Evolutionary conservation across 2,888 invertebrate genomes (phyloP).

Genomic region (Saturnia japonica): DNA sequence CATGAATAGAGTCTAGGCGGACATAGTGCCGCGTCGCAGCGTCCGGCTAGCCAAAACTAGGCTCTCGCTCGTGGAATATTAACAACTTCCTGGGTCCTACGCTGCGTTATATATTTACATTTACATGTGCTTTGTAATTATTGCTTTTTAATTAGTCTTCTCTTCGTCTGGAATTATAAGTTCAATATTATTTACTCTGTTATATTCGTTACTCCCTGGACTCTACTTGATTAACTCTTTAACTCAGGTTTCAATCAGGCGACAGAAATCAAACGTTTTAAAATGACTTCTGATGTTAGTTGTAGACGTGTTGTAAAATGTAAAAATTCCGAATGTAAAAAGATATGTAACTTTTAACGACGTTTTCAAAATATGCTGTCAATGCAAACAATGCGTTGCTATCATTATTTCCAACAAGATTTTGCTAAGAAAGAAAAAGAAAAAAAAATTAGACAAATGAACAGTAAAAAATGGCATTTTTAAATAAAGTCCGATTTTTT

Average conservation of each 20-base stretch:
- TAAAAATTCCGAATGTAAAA: too few species aligned
- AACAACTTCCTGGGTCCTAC: conserved; percentile 35
- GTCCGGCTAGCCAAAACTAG: conserved; percentile 54
- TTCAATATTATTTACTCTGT: not conserved
- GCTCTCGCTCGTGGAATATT: conserved; percentile 42
- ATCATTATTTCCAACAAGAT: not conserved
- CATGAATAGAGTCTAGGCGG: conserved; percentile 29
- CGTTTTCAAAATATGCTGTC: too few species aligned
- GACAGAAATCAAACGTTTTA: not conserved
- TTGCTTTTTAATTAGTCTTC: conserved; percentile 21
- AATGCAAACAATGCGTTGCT: too few species aligned
- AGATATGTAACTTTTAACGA: too few species aligned
- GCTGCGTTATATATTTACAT: conserved; percentile 4
- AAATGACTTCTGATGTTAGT: not conserved
- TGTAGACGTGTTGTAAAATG: not conserved
- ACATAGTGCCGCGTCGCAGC: conserved; percentile 34
- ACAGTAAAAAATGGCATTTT: not conserved
- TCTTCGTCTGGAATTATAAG: conserved; percentile 13
- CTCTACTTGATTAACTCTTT: too few species aligned
- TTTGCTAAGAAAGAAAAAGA: too few species aligned
- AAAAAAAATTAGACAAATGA: too few species aligned
- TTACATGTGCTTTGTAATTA: conserved; percentile 10
- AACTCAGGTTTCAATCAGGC: too few species aligned
- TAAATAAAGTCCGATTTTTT: not conserved
- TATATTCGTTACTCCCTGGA: not conserved